Percentiles rank a stretch among this genome's conserved stretches.
These are phyloP conservation scores for Corynorhinus townsendii DNA, from an alignment of 2,113 vertebrate species.

Conservation along the genomic window DNA sequence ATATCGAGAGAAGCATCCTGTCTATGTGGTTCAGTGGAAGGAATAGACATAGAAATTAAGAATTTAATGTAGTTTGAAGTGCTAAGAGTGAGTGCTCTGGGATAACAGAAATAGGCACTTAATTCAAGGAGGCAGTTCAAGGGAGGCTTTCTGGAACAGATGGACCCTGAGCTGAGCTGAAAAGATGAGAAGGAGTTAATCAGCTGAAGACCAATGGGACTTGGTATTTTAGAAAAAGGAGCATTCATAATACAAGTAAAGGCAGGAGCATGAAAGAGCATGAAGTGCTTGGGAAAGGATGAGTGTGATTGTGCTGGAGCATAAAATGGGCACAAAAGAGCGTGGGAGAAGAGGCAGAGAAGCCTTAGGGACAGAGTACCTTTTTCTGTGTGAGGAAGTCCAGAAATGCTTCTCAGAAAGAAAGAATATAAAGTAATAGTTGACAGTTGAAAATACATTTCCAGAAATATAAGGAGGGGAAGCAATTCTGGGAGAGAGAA, in stretches of 20 bases:
- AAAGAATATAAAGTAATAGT: neutral
- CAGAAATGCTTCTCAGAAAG: neutral
- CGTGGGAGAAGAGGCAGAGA: neutral
- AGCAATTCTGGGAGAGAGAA: neutral
- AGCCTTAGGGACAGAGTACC: neutral
- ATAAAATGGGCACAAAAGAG: neutral
- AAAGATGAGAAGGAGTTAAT: conserved; percentile 24
- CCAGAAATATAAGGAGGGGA: neutral
- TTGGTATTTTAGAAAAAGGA: neutral
- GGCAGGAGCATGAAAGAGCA: neutral
- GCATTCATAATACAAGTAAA: neutral
- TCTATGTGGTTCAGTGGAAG: neutral
- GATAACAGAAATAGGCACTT: conserved; percentile 21
- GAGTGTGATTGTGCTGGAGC: neutral
- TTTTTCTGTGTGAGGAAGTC: neutral
- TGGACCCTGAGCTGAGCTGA: neutral
- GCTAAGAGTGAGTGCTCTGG: neutral
- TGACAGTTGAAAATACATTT: neutral
- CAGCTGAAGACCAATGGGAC: neutral
- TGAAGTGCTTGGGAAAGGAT: neutral
- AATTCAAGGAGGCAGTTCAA: neutral
- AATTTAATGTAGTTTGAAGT: conserved; percentile 30
- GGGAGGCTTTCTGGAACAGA: neutral
- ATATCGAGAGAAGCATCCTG: neutral
- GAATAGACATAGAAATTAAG: neutral